These are phyloP conservation scores for Rapana venosa DNA, from an alignment of 2,888 invertebrate species.

Conservation along the genomic window DNA sequence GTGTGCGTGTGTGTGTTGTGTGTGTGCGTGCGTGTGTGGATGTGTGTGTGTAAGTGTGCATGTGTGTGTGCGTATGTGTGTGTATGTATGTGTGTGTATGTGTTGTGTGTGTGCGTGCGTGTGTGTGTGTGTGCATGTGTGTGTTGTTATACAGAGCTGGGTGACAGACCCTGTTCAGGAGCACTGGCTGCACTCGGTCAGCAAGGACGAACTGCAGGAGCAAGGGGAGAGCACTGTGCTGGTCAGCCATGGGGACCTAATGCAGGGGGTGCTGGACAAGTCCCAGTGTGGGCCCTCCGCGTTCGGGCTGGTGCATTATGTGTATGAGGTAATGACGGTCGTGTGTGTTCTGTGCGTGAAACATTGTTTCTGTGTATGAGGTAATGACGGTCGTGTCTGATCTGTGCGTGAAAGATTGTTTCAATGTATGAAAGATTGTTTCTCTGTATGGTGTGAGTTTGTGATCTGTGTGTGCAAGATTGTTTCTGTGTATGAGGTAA, in stretches of 20 bases:
- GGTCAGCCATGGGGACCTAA: constrained; percentile 90
- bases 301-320: constrained; percentile 95
- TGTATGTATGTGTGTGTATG: not conserved
- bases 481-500: not conserved
- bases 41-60: not conserved
- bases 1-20: not conserved
- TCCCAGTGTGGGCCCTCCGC: constrained; percentile 97
- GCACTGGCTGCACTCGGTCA: not conserved
- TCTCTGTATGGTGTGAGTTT: not conserved
- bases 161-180: not conserved
- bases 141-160: constrained; percentile 46
- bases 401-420: not conserved
- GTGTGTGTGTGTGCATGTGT: constrained; percentile 32
- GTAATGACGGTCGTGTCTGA: not conserved
- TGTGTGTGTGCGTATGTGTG: not conserved
- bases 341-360: not conserved
- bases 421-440: not conserved
- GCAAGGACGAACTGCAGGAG: constrained; percentile 50
- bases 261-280: constrained; percentile 96
- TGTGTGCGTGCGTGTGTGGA: not conserved
- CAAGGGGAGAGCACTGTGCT: constrained; percentile 96
- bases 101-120: not conserved
- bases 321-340: constrained; percentile 85
- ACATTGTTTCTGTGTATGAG: not conserved
- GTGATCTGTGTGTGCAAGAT: not conserved